A percentile compares a stretch with the other conserved stretches of the same genome.
These are phyloP conservation scores for Propithecus deckenii DNA, from an alignment of 2,797 vertebrate genomes.

Conservation along the genomic window DNA sequence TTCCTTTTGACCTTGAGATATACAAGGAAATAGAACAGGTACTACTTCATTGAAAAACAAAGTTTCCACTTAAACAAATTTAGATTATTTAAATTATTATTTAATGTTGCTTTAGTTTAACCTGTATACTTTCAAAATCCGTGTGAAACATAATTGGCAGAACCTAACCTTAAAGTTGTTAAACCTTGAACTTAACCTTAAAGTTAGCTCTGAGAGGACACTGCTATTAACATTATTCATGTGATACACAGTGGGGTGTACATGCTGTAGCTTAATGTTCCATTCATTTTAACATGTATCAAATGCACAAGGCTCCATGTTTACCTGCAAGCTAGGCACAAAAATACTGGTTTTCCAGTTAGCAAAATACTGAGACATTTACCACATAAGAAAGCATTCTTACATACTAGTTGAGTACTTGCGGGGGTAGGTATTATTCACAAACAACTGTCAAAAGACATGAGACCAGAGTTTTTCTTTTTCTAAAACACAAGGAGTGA, in stretches of 20 bases:
- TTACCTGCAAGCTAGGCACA: neutral
- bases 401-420: neutral
- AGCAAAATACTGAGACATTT: neutral
- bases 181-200: neutral
- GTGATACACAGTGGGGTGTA: neutral
- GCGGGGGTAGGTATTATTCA: neutral
- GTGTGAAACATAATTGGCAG: neutral
- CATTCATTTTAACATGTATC: neutral
- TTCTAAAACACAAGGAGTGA: neutral
- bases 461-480: neutral
- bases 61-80: neutral
- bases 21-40: conserved; percentile 5
- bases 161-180: neutral
- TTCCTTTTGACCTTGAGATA: conserved; percentile 10
- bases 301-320: neutral
- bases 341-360: neutral
- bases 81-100: neutral
- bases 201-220: neutral
- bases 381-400: neutral
- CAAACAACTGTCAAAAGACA: conserved; percentile 11
- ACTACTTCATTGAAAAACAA: neutral
- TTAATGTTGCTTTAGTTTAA: conserved; percentile 1
- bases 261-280: neutral
- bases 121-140: neutral
- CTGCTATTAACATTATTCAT: neutral